Base-by-base conservation (phyloP, 2,888 invertebrate species). In the Eubasilissa splendida region DNA sequence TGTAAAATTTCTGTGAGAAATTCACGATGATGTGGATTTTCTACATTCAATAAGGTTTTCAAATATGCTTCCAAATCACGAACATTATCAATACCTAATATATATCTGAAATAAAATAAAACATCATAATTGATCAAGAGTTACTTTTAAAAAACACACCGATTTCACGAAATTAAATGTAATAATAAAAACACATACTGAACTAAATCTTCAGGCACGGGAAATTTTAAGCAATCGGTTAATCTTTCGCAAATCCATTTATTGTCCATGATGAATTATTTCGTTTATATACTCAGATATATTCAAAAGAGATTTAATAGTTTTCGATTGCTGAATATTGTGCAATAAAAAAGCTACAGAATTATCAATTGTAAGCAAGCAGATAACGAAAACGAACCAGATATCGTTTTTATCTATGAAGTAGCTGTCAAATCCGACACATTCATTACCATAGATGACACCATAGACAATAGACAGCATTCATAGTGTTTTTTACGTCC, bases 41-140 rank as follows among this genome's bases (percentile, higher is more conserved):
- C 92, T 83, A 91, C 92, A 87, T 96, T 93, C 0, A 97, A 86
- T 70, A 97, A 89, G 73, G 94, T 94, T 85, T 91, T 92, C 88
- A 96, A 93, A 85, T 96, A 96, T 81, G 95, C 95, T 85, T 95
- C 94, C 71, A 96, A 90, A 85, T 96, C 96, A 80, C 90, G 89
- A 78, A 93, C 92, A 85, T 92, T 92, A 85, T 94, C 92, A 84
- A 97, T 95, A 14, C 93, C 91, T 81, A 93, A 86, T 56, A 97
- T 93, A 85, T 94, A 95, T 56, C 96, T 96, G 87, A 70, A 90
- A 89, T 7, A 82, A 70, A 84, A 82, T 83, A 10, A 4, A 70
- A n/a, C 7, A 5, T 14, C 1, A 68, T 52, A 5, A 52, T n/a
- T 7, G 2, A n/a, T 2, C 10, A 33, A 9, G 50, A 14, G 1